Conservation (phyloP, 2,113 vertebrate genomes). For the Melospiza melodia region DNA sequence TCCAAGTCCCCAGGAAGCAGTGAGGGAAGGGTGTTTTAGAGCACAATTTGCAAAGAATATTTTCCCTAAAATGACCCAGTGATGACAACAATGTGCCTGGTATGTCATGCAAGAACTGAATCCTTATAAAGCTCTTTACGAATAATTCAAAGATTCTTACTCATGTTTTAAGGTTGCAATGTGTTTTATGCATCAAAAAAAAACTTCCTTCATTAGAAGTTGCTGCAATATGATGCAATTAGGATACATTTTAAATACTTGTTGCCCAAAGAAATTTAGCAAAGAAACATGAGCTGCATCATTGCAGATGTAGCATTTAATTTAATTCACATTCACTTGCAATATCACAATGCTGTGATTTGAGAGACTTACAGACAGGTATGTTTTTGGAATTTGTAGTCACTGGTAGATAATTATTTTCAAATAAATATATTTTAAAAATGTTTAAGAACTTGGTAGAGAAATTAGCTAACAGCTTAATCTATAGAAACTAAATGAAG, state of each 20-base stretch:
- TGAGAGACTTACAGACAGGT: background rate
- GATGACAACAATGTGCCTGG: background rate
- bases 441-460: background rate
- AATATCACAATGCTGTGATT: background rate
- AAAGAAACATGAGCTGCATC: background rate
- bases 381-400: background rate
- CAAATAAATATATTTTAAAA: background rate
- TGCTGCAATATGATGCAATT: background rate
- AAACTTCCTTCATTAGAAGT: background rate
- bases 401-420: background rate
- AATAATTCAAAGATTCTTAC: background rate
- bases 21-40: background rate
- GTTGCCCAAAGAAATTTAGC: background rate
- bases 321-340: background rate
- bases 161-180: background rate
- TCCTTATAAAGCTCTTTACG: background rate
- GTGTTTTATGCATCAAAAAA: background rate
- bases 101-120: background rate
- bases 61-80: background rate
- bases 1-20: background rate
- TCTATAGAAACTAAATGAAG: background rate
- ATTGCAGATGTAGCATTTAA: background rate
- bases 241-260: background rate
- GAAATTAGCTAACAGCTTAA: background rate
- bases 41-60: background rate